Percentiles rank a stretch among this genome's conserved stretches.
phyloP scores from a whole-genome alignment of 2,888 invertebrate genomes.

The Chydorus sphaericus region DNA sequence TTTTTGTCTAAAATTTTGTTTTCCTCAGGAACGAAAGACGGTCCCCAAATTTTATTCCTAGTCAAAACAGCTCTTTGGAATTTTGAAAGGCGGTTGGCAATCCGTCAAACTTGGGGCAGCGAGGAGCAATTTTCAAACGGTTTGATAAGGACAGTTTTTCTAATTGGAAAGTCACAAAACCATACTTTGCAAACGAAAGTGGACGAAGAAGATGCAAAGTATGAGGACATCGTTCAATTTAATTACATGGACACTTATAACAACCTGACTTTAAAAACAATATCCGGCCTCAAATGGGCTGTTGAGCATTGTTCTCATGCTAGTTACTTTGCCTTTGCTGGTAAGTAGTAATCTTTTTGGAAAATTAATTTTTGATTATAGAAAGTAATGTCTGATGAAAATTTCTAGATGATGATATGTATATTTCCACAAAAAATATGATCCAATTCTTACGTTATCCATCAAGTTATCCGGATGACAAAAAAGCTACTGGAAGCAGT shows the following conservation, averaged over 20 bases:
- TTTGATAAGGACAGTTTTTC: not conserved
- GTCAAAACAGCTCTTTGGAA: not conserved
- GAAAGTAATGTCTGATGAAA: too few species aligned
- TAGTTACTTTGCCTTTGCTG: too few species aligned
- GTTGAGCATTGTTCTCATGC: not conserved
- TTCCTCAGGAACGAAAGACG: too few species aligned
- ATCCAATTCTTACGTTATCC: too few species aligned
- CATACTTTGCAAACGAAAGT: not conserved
- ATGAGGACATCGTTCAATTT: not conserved
- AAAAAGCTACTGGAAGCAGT: too few species aligned
- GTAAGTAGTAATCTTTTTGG: too few species aligned
- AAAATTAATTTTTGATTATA: too few species aligned
- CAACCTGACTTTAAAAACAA: not conserved
- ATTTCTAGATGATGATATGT: too few species aligned
- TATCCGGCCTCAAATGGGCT: not conserved
- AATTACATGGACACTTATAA: not conserved
- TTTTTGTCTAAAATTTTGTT: too few species aligned
- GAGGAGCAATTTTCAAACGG: not conserved
- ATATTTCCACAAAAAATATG: too few species aligned
- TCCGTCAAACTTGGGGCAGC: not conserved
- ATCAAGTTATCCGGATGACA: too few species aligned
- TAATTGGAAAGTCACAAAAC: not conserved
- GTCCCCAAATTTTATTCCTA: too few species aligned
- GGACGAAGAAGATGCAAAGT: not conserved
- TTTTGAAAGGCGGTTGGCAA: not conserved